Base-by-base conservation (phyloP, 2,888 invertebrate genomes). In the Dinocampus coccinellae region DNA sequence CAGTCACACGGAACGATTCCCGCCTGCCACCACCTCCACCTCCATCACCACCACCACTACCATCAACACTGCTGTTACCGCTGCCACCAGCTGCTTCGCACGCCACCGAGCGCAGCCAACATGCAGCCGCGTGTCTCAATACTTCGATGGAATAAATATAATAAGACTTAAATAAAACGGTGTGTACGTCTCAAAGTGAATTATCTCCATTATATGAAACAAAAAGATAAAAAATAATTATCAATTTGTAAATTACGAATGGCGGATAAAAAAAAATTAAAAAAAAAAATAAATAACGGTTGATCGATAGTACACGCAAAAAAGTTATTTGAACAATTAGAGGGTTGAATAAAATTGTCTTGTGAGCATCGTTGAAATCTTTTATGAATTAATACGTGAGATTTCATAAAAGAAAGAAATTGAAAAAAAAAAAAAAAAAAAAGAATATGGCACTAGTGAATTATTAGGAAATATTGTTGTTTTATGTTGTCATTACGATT, bases 21-120 rank as follows among this genome's bases (percentile, higher is more conserved):
- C 79, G 47, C 16, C 47, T 16, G 6, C 9, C 47, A n/a, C 39
- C 39, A n/a, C n/a, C 13, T n/a, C 39, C 13, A 39, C 13, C n/a
- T n/a, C n/a, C 13, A 39, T n/a, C 13, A 39, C 13, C n/a, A 16
- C 16, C 47, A 47, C 7, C 16, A 47, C 16, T 16, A 47, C 9
- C 47, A 47, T 16, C 47, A 47, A n/a, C 47, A 3, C 16, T 16
- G 16, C 16, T 16, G 47, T 16, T 16, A 16, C 36, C 10, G 36
- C 47, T 7, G 9, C 72, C 36, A 47, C 62, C 73, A 66, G 74
- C 87, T 88, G 77, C 85, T 86, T 76, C 83, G 89, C 79, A 78
- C 90, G 90, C 83, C 81, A 84, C 75, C 81, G 81, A 80, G 81
- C 81, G 78, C 80, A 80, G 77, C 79, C 80, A 78, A 77, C 79